Base-by-base conservation (phyloP, 2,113 vertebrate species). In the Sarotherodon lohbergeri region DNA sequence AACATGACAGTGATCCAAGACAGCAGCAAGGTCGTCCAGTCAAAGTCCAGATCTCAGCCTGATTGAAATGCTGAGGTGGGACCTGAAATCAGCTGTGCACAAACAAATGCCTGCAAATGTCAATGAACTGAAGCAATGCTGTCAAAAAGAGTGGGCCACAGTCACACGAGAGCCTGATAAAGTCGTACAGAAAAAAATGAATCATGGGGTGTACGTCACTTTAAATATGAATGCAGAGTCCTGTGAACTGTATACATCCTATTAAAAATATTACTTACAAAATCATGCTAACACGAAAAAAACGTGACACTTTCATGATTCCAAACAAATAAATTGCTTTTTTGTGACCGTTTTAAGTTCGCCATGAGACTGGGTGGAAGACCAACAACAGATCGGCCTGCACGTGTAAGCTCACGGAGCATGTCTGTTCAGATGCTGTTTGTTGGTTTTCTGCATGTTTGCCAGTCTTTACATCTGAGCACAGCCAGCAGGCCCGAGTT, bases 401-500 rank as follows among this genome's bases (percentile, higher is more conserved):
- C 57, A 81, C 34, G 24, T 9, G 46, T 68, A n/a, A 5, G 52
- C 22, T 4, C 48, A 55, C 11, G 19, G 39, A 12, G 41, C 34
- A 16, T 4, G 55, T 1, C 76, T 66, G 83, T 12, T 63, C 32
- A 36, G n/a, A 16, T 52, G 55, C 27, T 27, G 19, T 16, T 41
- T 8, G 24, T 29, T 39, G 85, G 50, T 34, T 34, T 61, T 54
- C 41, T 61, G 80, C 41, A n/a, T 24, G 24, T 86, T 46, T 43
- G 12, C 46, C 57, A 14, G 5, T 68, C 46, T 55, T 27, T 66
- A 41, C 46, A 43, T 66, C 24, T 83, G 57, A 68, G 16, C 54
- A 63, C 68, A 79, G 59, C 68, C 86, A 80, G 81, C 86, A 87
- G 81, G 36, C 82, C 52, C 16, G 82, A 34, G 82, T 29, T 84